Percentiles rank a stretch among this genome's conserved stretches.
Conservation (phyloP, 1,140 invertebrate genomes). For the Drosophila virilis region DNA sequence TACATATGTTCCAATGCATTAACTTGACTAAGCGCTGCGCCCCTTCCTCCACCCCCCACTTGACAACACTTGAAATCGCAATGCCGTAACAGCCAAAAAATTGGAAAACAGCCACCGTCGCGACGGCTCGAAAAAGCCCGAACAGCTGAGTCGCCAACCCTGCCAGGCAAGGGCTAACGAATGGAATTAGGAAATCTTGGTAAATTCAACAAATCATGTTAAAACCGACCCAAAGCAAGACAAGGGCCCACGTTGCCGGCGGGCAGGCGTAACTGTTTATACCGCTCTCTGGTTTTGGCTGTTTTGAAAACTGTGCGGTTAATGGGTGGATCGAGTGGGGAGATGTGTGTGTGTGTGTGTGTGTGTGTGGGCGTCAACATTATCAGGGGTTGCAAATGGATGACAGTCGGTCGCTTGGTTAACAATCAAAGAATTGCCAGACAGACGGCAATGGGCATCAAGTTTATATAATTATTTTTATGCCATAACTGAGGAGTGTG, state of each 20-base stretch:
- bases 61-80: conserved; percentile 34
- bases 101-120: conserved; percentile 31
- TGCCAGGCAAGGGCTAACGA: conserved; percentile 50
- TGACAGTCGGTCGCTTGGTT: conserved; percentile 28
- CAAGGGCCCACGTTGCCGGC: conserved; percentile 32
- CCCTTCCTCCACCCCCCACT: conserved; percentile 22
- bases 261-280: conserved; percentile 65
- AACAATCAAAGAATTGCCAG: conserved; percentile 69
- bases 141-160: conserved; percentile 51
- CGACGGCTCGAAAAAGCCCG: background rate
- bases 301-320: conserved; percentile 78
- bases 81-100: conserved; percentile 45
- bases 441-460: conserved; percentile 71
- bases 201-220: conserved; percentile 83
- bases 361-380: conserved; percentile 46
- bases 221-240: conserved; percentile 61
- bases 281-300: conserved; percentile 68
- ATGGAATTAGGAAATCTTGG: conserved; percentile 82
- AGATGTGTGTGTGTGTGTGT: background rate
- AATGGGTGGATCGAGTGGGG: background rate
- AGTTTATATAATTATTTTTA: conserved; percentile 83
- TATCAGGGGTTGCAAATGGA: conserved; percentile 73
- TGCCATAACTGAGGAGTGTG: conserved; percentile 65
- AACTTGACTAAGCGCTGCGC: background rate
- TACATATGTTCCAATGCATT: conserved; percentile 13